These are phyloP conservation scores for Vulpes ferrilata DNA, from an alignment of 2,113 vertebrate species.

Conservation along the genomic window DNA sequence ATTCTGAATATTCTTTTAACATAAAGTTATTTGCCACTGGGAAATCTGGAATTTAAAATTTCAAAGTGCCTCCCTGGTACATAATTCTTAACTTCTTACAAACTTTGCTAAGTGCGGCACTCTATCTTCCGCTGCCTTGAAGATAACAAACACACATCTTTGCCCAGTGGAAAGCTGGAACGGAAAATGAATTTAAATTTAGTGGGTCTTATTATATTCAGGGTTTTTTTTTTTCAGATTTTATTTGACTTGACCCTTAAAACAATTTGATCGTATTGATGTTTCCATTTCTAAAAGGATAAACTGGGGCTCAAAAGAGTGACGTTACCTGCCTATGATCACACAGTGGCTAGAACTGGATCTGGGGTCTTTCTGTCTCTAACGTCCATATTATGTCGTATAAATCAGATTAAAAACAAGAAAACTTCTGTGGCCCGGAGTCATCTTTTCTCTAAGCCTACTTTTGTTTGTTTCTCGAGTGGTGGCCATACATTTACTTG, in stretches of 20 bases:
- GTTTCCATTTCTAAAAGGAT: neutral
- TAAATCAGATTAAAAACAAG: neutral
- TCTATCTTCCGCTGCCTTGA: neutral
- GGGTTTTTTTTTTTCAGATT: neutral
- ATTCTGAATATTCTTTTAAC: conserved; percentile 55
- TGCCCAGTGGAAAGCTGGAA: neutral
- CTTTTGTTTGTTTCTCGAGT: neutral
- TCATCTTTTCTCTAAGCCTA: neutral
- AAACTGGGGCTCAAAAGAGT: neutral
- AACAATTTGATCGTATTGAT: neutral
- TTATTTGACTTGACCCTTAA: neutral
- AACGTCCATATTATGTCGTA: neutral
- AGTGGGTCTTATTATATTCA: neutral
- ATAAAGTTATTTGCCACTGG: conserved; percentile 49
- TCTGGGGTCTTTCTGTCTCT: neutral
- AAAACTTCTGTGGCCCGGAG: neutral
- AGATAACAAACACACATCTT: neutral
- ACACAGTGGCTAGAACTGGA: neutral
- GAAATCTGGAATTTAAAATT: conserved; percentile 54
- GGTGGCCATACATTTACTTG: neutral
- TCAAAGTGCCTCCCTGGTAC: conserved; percentile 34
- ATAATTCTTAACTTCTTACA: conserved; percentile 41
- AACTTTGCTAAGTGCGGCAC: neutral
- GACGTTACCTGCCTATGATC: neutral
- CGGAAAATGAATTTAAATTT: neutral